Base-by-base conservation (phyloP, 2,113 vertebrate genomes). In the Passer montanus region DNA sequence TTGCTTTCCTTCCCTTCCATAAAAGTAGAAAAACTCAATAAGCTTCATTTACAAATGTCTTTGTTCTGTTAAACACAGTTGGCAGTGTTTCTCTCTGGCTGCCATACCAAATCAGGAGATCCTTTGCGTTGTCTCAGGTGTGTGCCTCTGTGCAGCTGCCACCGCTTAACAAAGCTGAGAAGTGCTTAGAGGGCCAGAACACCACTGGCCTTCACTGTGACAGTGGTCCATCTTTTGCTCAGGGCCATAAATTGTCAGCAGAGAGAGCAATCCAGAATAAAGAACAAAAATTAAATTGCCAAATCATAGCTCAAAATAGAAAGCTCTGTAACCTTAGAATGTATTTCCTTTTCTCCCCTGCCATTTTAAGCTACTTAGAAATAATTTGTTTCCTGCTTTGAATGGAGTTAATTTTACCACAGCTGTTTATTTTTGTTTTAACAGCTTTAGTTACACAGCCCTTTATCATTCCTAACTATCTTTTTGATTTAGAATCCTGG, bases 361-460 rank as follows among this genome's bases (percentile, higher is more conserved):
- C 72, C 58, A 69, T 91, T 89, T 94, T 82, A 84, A 91, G 59
- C 56, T 84, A 52, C 87, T 91, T 88, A 88, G 76, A 93, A 96
- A 94, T 87, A 41, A 77, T 94, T 93, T 8, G 4, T 94, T 96
- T 96, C 80, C 91, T 95, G 87, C 92, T 96, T 93, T 96, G 94
- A 95, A 95, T 89, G 4, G 66, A 89, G 70, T 82, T 89, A 91
- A 96, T 95, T 94, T 90, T 95, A 89, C 77, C 60, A 0, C 74
- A 74, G 59, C 81, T 92, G 73, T 84, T 94, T 95, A 80, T 95
- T 94, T 89, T 96, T 92, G 66, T 89, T 96, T 97, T 94, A 90
- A 91, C 92, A 90, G 82, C 88, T 87, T 97, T 84, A 78, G 63
- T 93, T 96, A 90, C 68, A 92, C 44, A 93, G 70, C 17, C 56